Evolutionary conservation across 2,113 vertebrate genomes (phyloP).

Genomic region (Calyptomena viridis): DNA sequence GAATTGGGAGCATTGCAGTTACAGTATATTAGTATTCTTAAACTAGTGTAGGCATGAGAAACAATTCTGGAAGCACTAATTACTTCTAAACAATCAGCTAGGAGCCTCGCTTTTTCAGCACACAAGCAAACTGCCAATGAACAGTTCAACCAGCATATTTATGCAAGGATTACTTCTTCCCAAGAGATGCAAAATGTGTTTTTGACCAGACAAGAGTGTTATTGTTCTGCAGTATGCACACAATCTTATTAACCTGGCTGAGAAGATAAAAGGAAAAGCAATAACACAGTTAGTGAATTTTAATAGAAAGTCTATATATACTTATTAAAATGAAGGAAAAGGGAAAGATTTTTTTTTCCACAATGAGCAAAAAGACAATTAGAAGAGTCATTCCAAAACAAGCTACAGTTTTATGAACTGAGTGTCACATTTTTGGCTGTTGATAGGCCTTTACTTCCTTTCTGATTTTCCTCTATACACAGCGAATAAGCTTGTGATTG

Average conservation of each 20-base stretch:
- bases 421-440: not conserved
- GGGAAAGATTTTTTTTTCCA: not conserved
- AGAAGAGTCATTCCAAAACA: not conserved
- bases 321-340: not conserved
- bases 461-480: not conserved
- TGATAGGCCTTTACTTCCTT: not conserved
- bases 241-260: conserved; percentile 21
- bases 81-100: not conserved
- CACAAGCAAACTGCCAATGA: conserved; percentile 7
- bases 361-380: not conserved
- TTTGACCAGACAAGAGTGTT: not conserved
- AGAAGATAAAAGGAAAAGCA: conserved; percentile 12
- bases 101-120: not conserved
- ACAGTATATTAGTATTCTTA: not conserved
- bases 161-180: not conserved
- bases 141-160: not conserved
- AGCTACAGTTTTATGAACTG: not conserved
- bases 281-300: not conserved
- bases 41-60: not conserved
- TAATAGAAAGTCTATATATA: conserved; percentile 1
- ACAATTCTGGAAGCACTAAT: not conserved
- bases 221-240: not conserved
- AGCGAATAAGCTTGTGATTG: not conserved
- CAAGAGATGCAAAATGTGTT: not conserved
- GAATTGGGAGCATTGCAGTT: not conserved